These are phyloP conservation scores for Hyphantria cunea DNA, from an alignment of 1,140 invertebrate genomes.

Conservation along the genomic window DNA sequence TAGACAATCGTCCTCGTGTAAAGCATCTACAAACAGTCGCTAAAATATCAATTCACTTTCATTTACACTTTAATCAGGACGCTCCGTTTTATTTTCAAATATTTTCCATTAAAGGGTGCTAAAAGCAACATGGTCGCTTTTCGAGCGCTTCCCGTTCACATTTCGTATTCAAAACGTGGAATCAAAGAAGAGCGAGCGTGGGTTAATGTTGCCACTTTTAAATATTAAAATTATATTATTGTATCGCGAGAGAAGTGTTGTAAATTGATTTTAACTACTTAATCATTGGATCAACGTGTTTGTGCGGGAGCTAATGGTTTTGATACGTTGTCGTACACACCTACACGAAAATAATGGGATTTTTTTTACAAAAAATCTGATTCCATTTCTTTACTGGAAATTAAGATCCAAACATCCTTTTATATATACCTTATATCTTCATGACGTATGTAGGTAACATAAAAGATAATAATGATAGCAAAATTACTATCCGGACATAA, in stretches of 20 bases:
- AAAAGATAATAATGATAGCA: no score
- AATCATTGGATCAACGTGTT: slow-evolving; percentile 15
- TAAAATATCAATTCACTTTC: slow-evolving; percentile 58
- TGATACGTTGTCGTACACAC: not conserved
- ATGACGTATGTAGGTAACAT: no score
- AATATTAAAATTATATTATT: slow-evolving; percentile 77
- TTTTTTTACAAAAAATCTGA: no score
- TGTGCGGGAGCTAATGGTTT: not conserved
- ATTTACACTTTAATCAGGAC: slow-evolving; percentile 62
- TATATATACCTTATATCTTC: no score
- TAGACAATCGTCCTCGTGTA: slow-evolving; percentile 30
- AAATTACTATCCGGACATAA: no score
- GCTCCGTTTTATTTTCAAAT: slow-evolving; percentile 55
- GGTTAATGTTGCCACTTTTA: slow-evolving; percentile 72
- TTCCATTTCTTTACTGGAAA: no score
- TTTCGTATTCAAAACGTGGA: slow-evolving; percentile 73
- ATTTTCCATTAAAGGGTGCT: slow-evolving; percentile 72
- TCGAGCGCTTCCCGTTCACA: slow-evolving; percentile 59
- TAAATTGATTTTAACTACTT: slow-evolving; percentile 60
- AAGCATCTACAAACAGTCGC: slow-evolving; percentile 41
- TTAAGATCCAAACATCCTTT: no score
- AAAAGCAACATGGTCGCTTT: slow-evolving; percentile 73
- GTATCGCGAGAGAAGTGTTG: slow-evolving; percentile 57
- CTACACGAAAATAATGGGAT: no score
- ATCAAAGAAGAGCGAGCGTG: slow-evolving; percentile 57